A percentile compares a stretch with the other conserved stretches of the same genome.
phyloP scores from a whole-genome alignment of 2,888 invertebrate species.

The Drosophila monieri region DNA sequence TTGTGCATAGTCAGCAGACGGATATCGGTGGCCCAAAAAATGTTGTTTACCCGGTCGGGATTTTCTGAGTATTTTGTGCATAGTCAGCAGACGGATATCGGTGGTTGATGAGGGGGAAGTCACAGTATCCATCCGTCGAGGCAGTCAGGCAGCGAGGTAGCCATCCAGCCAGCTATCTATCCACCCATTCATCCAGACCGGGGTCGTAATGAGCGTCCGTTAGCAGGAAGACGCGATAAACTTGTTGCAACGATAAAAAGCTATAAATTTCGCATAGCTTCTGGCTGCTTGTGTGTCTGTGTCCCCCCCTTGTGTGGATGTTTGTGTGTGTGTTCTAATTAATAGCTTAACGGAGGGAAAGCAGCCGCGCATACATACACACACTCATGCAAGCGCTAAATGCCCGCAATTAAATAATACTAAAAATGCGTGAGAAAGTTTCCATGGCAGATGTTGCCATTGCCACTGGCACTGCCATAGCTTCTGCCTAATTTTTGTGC shows the following conservation, averaged over 20 bases:
- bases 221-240: conserved; percentile 71
- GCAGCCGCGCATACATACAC: conserved; percentile 6
- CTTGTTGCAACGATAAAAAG: conserved; percentile 74
- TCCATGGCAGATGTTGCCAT: conserved; percentile 63
- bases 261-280: conserved; percentile 66
- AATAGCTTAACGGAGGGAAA: conserved; percentile 58
- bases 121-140: conserved; percentile 3
- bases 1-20: conserved; percentile 29
- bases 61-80: conserved; percentile 17
- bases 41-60: conserved; percentile 19
- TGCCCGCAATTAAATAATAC: conserved; percentile 70
- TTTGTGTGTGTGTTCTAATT: conserved; percentile 55
- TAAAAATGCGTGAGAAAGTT: conserved; percentile 64
- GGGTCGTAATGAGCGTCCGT: conserved; percentile 68
- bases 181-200: conserved; percentile 16
- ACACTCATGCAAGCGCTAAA: conserved; percentile 41
- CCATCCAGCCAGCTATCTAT: conserved; percentile 2
- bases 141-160: conserved; percentile 1
- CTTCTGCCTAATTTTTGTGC: not conserved
- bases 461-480: conserved; percentile 2
- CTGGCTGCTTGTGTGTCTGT: conserved; percentile 26
- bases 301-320: not conserved
- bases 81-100: conserved; percentile 31
- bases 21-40: conserved; percentile 27
- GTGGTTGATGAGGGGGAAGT: conserved; percentile 7